Base-by-base conservation (phyloP, 2,888 invertebrate species). In the Eurytoma californica region DNA sequence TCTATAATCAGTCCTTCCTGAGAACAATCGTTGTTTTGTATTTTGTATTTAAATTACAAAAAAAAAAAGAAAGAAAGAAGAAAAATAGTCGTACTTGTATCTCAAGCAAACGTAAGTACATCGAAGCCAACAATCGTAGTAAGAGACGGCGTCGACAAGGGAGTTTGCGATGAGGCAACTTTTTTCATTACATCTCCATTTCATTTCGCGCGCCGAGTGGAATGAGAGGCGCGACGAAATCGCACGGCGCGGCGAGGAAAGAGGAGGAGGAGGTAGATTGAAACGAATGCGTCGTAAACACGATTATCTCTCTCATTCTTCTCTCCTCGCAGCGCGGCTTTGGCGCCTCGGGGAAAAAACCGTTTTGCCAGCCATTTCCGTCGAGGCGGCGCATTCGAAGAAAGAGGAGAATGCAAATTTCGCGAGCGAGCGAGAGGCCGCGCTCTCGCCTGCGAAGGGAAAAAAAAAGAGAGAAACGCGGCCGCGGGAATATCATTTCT, bases 141-240 rank as follows among this genome's bases (percentile, higher is more conserved):
- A 39, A 39, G 39, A 39, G 39, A 39, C 39, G 39, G 39, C 39
- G 39, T 3, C 39, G 39, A 39, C 39, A 39, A 39, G 39, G 39
- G 39, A 39, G 39, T 39, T 39, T 39, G 39, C 39, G 39, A 39
- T 39, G 39, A 39, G 7, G 39, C 39, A 39, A 39, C 39, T 39
- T 89, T 89, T 89, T 82, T 88, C 87, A 89, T 89, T 88, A 85
- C 88, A 88, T 89, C 88, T 89, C 86, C 87, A 89, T 88, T 88
- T 85, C 87, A 87, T 87, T 86, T 87, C 86, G 86, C 85, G 84
- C 77, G n/a, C 49, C 49, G 65, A 51, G 24, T 9, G 30, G 60
- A 67, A 28, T 20, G 70, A 49, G 20, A 47, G n/a, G 24, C 14
- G 58, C 13, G 49, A 5, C 58, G 39, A 58, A 74, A 69, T 74